Percentiles rank a stretch among this genome's conserved stretches.
These are phyloP conservation scores for Pogoniulus pusillus DNA, from an alignment of 2,797 vertebrate genomes.

Conservation along the genomic window DNA sequence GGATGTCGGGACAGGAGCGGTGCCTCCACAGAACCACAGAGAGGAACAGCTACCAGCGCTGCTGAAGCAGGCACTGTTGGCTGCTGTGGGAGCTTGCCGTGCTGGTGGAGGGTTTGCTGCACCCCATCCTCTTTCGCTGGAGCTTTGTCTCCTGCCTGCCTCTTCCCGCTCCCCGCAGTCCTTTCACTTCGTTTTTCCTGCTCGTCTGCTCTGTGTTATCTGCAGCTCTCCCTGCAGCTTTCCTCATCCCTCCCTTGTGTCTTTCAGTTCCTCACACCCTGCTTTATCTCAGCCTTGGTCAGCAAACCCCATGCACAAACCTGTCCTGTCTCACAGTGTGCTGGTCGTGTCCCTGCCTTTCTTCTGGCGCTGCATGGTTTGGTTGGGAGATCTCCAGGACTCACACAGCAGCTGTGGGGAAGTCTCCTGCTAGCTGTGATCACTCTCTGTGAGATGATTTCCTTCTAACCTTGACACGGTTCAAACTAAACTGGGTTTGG, in stretches of 20 bases:
- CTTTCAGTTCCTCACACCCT: not conserved
- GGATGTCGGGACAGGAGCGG: conserved; percentile 49
- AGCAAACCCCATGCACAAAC: not conserved
- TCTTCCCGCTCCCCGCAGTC: not conserved
- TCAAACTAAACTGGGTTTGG: not conserved
- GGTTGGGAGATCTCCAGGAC: not conserved
- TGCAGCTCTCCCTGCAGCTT: not conserved
- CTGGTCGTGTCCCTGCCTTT: not conserved
- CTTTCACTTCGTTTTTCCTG: conserved; percentile 45
- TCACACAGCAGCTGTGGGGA: not conserved
- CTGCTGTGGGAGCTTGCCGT: conserved; percentile 3
- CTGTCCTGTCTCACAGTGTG: not conserved
- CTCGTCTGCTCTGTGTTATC: not conserved
- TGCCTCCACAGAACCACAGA: conserved; percentile 60
- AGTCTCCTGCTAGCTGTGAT: not conserved
- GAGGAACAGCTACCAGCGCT: conserved; percentile 65
- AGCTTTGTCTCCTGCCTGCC: not conserved
- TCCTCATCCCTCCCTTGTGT: not conserved
- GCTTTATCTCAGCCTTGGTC: not conserved
- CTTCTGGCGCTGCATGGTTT: not conserved
- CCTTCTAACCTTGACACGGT: not conserved
- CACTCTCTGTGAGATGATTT: conserved; percentile 1
- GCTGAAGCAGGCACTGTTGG: conserved; percentile 48
- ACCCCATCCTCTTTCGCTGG: conserved; percentile 41
- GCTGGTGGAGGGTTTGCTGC: conserved; percentile 19